Evolutionary conservation across 2,888 invertebrate genomes (phyloP).

Genomic region (Lypha dubia): DNA sequence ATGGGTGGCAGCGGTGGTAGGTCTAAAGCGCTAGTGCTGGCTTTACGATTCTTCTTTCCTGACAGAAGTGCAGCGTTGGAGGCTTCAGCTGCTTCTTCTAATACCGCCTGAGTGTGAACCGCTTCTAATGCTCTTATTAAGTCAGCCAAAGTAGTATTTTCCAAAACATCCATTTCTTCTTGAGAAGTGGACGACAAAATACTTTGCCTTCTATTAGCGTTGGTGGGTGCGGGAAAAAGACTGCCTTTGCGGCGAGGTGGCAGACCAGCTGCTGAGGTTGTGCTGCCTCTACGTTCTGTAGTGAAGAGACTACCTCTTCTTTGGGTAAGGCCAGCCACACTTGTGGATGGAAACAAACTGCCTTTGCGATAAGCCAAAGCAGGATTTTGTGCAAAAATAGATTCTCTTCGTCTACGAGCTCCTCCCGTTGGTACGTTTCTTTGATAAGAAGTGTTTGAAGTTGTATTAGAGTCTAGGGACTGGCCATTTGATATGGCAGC

Average conservation of each 20-base stretch:
- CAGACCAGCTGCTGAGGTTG: conserved; percentile 73
- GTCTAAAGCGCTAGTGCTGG: conserved; percentile 84
- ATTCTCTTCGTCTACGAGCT: conserved; percentile 78
- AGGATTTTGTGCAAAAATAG: conserved; percentile 81
- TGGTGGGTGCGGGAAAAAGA: conserved; percentile 77
- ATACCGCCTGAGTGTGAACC: conserved; percentile 85
- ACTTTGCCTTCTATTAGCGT: conserved; percentile 78
- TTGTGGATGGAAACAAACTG: conserved; percentile 79
- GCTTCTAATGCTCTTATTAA: conserved; percentile 90
- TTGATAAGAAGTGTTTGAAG: conserved; percentile 75
- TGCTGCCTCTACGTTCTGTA: conserved; percentile 72
- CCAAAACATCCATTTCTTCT: conserved; percentile 85
- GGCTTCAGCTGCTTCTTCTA: conserved; percentile 78
- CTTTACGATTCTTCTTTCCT: conserved; percentile 83
- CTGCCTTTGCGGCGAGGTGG: conserved; percentile 78
- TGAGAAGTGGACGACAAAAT: conserved; percentile 81
- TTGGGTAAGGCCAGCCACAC: conserved; percentile 75
- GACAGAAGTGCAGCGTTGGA: conserved; percentile 66
- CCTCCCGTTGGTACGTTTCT: conserved; percentile 72
- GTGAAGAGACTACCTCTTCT: conserved; percentile 78
- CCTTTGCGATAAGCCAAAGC: conserved; percentile 77
- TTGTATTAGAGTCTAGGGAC: conserved; percentile 20
- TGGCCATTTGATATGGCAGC: conserved; percentile 26
- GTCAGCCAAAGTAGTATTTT: conserved; percentile 93
- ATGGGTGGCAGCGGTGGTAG: conserved; percentile 84